A percentile compares a stretch with the other conserved stretches of the same genome.
Conservation (phyloP, 2,113 vertebrate genomes). For the Theristicus caerulescens region DNA sequence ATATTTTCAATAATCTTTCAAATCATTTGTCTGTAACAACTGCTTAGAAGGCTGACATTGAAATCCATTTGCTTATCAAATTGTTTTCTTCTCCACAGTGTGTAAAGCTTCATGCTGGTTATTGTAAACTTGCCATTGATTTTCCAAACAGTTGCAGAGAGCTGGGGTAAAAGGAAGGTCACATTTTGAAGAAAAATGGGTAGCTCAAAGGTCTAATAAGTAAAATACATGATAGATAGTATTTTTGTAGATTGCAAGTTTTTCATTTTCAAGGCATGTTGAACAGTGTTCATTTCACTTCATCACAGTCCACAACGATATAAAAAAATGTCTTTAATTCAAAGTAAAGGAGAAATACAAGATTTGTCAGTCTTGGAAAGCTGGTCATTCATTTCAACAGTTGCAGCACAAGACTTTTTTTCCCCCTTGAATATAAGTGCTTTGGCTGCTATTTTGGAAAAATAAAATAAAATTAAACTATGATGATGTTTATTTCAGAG, state of each 20-base stretch:
- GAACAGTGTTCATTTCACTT: constrained; percentile 11
- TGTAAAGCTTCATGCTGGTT: neutral
- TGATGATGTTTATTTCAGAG: neutral
- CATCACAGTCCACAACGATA: neutral
- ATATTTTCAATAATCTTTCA: constrained; percentile 22
- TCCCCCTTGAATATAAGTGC: neutral
- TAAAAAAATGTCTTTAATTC: neutral
- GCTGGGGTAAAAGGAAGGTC: constrained; percentile 36
- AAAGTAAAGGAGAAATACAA: neutral
- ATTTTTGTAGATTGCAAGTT: neutral
- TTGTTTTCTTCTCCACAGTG: constrained; percentile 20
- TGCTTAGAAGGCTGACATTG: constrained; percentile 3
- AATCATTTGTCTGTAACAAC: constrained; percentile 15
- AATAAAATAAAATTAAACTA: neutral
- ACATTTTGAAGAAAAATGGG: constrained; percentile 3
- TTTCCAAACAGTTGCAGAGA: constrained; percentile 23
- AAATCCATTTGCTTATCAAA: constrained; percentile 45
- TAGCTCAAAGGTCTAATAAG: neutral
- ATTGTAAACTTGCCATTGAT: constrained; percentile 43
- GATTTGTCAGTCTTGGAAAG: neutral
- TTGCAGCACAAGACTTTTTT: neutral
- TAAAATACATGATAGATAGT: neutral
- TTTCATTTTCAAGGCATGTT: neutral
- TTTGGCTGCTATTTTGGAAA: neutral
- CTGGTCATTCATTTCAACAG: neutral